Conservation (phyloP, 2,888 invertebrate species). For the Micoletzkya japonica region DNA sequence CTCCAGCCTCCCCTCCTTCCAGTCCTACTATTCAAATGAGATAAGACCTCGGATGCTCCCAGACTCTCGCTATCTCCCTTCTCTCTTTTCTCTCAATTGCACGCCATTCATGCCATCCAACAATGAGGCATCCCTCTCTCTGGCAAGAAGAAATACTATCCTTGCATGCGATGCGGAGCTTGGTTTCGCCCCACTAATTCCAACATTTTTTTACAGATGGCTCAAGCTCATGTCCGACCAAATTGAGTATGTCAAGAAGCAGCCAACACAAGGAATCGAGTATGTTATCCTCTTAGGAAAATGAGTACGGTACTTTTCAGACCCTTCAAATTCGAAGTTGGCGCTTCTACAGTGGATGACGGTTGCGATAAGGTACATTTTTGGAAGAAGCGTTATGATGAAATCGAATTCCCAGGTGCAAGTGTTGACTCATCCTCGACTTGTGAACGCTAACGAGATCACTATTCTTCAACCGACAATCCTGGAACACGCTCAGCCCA, state of each 20-base stretch:
- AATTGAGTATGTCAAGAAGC: constrained; percentile 47
- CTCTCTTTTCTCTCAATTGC: neutral
- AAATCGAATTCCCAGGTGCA: constrained; percentile 40
- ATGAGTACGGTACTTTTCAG: neutral
- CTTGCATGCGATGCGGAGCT: too few relatives aligned
- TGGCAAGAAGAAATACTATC: too few relatives aligned
- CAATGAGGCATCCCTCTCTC: too few relatives aligned
- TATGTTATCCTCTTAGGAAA: constrained; percentile 14
- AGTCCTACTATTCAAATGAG: neutral
- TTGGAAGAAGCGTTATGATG: neutral
- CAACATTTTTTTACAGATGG: constrained; percentile 46
- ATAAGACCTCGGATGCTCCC: neutral
- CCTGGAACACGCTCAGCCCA: constrained; percentile 64
- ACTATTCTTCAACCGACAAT: constrained; percentile 60
- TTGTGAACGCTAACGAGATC: constrained; percentile 61
- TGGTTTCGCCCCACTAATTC: too few relatives aligned
- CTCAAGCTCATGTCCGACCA: constrained; percentile 55
- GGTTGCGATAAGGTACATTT: constrained; percentile 11
- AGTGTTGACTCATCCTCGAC: constrained; percentile 59
- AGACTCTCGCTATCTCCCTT: neutral
- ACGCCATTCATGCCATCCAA: neutral
- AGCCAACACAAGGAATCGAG: constrained; percentile 34
- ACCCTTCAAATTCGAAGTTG: constrained; percentile 25
- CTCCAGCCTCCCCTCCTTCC: constrained; percentile 3
- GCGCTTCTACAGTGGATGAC: constrained; percentile 10